Evolutionary conservation across 2,888 invertebrate genomes (phyloP).

Genomic region (Microctonus aethiopoides): DNA sequence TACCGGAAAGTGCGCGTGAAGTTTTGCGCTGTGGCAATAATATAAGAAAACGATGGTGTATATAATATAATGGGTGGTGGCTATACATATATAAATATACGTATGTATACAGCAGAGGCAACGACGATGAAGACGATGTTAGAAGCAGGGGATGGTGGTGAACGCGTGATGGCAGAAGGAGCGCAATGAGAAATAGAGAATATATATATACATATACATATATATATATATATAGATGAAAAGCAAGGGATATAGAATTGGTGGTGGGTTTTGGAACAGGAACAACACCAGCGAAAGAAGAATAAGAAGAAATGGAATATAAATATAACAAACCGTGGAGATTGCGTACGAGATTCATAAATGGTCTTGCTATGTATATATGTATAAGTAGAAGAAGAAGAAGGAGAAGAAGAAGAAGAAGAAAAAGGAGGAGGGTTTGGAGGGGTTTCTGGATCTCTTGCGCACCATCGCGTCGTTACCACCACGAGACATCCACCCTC

Average conservation of each 20-base stretch:
- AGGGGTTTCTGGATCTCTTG: neutral
- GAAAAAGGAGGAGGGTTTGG: neutral
- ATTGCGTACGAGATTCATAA: constrained; percentile 30
- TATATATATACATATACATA: neutral
- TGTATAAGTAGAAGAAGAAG: neutral
- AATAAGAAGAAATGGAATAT: neutral
- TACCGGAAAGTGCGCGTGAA: constrained; percentile 24
- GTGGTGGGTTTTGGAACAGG: neutral
- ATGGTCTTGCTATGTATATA: constrained; percentile 5
- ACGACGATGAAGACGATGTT: constrained; percentile 8
- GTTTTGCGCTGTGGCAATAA: neutral
- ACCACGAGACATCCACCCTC: constrained; percentile 36
- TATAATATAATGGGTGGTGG: neutral
- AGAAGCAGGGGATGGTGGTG: too few species aligned
- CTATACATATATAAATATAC: too few species aligned
- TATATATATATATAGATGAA: neutral
- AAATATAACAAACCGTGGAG: constrained; percentile 14
- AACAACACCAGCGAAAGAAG: neutral
- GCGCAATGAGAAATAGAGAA: neutral
- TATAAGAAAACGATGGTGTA: neutral
- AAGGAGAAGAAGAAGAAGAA: neutral
- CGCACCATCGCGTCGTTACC: constrained; percentile 22
- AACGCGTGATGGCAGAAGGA: constrained; percentile 18
- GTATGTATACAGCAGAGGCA: too few species aligned
- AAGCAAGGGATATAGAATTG: neutral